Percentiles rank a stretch among this genome's conserved stretches.
Conservation (phyloP, 2,113 vertebrate genomes). For the Emydura subglobosa region DNA sequence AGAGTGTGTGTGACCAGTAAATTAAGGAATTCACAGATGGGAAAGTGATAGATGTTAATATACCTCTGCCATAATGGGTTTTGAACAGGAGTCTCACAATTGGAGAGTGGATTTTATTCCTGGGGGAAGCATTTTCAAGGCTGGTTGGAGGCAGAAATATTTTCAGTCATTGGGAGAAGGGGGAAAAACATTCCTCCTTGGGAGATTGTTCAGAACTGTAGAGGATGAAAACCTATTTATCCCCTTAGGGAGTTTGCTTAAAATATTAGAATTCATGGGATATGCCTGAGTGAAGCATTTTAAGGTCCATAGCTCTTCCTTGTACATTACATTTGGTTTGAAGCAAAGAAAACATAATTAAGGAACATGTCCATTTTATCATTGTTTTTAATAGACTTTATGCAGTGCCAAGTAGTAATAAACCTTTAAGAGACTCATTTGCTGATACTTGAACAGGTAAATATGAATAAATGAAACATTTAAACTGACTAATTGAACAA, state of each 20-base stretch:
- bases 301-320: background rate
- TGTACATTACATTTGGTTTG: background rate
- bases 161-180: constrained; percentile 16
- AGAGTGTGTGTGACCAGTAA: background rate
- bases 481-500: background rate
- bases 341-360: background rate
- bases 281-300: background rate
- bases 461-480: background rate
- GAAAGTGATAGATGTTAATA: constrained; percentile 3
- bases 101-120: background rate
- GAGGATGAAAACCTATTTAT: constrained; percentile 11
- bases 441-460: background rate
- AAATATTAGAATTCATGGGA: constrained; percentile 32
- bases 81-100: background rate
- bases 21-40: background rate
- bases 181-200: background rate
- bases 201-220: constrained; percentile 22
- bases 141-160: constrained; percentile 32
- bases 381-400: background rate
- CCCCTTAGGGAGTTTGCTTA: background rate
- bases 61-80: background rate
- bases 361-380: background rate
- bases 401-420: background rate
- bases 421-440: background rate
- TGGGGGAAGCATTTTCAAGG: constrained; percentile 9